Percentiles rank a stretch among this genome's conserved stretches.
These are phyloP conservation scores for Tragopan temminckii DNA, from an alignment of 2,797 vertebrate species.

Conservation along the genomic window DNA sequence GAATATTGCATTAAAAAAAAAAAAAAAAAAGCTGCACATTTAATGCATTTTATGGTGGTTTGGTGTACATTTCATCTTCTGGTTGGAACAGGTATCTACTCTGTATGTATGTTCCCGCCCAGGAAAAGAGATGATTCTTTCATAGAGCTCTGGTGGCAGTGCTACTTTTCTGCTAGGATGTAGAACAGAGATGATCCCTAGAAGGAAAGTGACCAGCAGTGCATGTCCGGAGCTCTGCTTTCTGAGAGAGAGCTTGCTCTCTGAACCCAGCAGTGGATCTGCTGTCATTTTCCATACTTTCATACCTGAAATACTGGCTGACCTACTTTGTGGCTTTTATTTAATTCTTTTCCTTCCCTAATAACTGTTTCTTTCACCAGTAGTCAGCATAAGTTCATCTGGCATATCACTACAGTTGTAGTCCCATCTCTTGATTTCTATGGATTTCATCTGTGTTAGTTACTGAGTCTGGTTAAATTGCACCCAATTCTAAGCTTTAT, in stretches of 20 bases:
- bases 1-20: not conserved
- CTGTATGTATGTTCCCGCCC: not conserved
- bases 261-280: not conserved
- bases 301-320: slow-evolving; percentile 31
- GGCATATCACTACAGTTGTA: not conserved
- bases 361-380: slow-evolving; percentile 13
- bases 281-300: slow-evolving; percentile 2
- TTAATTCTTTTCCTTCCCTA: slow-evolving; percentile 14
- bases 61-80: not conserved
- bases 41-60: not conserved
- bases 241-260: not conserved
- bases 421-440: slow-evolving; percentile 10
- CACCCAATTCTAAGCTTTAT: slow-evolving; percentile 32
- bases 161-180: not conserved
- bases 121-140: not conserved
- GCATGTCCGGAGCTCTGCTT: not conserved
- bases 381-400: slow-evolving; percentile 11
- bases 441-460: slow-evolving; percentile 19
- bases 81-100: not conserved
- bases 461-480: slow-evolving; percentile 31
- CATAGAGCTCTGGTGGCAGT: not conserved
- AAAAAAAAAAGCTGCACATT: not conserved
- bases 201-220: not conserved
- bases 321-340: slow-evolving; percentile 44
- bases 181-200: rapidly evolving